Percentiles rank a stretch among this genome's conserved stretches.
Conservation (phyloP, 2,797 vertebrate genomes). For the Tenualosa ilisha region DNA sequence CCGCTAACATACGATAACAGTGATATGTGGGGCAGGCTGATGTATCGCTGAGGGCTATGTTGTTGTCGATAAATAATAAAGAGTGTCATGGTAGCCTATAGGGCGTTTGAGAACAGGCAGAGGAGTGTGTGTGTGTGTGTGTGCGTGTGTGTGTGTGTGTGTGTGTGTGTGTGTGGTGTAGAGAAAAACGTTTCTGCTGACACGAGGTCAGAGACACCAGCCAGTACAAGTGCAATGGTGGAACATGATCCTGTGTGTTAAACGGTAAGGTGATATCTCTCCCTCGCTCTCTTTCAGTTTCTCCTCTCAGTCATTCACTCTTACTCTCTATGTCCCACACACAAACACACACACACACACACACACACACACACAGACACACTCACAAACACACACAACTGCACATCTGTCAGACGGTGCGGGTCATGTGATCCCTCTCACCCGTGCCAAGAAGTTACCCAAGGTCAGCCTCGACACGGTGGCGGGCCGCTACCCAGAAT, state of each 20-base stretch:
- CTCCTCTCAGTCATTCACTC: slow-evolving; percentile 6
- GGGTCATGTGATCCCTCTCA: background rate
- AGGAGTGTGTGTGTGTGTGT: background rate
- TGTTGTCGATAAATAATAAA: background rate
- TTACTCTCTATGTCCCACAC: background rate
- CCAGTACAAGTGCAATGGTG: background rate
- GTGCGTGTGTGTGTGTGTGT: background rate
- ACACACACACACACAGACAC: slow-evolving; percentile 14
- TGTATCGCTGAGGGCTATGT: background rate
- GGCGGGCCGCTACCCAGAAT: background rate
- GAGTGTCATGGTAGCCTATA: background rate
- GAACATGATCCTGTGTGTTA: background rate
- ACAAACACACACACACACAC: slow-evolving; percentile 5
- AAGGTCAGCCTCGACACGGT: slow-evolving; percentile 1
- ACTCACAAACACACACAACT: background rate
- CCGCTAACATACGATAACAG: slow-evolving; percentile 13
- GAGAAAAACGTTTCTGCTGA: background rate
- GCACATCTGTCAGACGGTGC: background rate
- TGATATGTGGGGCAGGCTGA: background rate
- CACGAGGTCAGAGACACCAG: background rate
- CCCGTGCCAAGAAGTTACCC: slow-evolving; percentile 16
- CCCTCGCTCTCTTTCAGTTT: background rate
- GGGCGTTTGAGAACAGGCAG: background rate
- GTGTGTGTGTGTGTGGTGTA: background rate
- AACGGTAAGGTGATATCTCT: slow-evolving; percentile 15